Base-by-base conservation (phyloP, 2,888 invertebrate genomes). In the Ramazzottius varieornatus region DNA sequence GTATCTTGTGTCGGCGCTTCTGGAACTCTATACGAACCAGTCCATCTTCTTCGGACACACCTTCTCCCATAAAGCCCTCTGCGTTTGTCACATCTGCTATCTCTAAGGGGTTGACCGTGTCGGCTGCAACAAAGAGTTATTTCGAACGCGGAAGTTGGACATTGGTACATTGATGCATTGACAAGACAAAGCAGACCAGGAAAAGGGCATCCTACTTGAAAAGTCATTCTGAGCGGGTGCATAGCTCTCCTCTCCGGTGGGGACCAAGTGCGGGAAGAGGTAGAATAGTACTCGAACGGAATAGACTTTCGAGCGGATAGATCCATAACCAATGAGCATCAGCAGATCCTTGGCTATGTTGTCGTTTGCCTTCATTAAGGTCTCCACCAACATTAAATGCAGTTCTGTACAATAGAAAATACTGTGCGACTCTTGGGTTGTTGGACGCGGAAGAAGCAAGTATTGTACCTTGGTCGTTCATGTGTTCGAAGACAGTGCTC, bases 401-500 rank as follows among this genome's bases (percentile, higher is more conserved):
- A 54, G 54, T 54, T 54, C 54, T 54, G 24, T 4, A 54, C 8
- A 54, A 16, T 8, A 16, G 29, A 29, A 54, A 4, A 54, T n/a
- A n/a, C n/a, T n/a, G n/a, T n/a, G n/a, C n/a, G n/a, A n/a, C n/a
- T n/a, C n/a, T n/a, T n/a, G n/a, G n/a, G n/a, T n/a, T n/a, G n/a
- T n/a, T n/a, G n/a, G n/a, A n/a, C n/a, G n/a, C n/a, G n/a, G n/a
- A n/a, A n/a, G n/a, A n/a, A n/a, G n/a, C n/a, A n/a, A n/a, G n/a
- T n/a, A n/a, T n/a, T n/a, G n/a, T 13, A 54, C 54, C 54, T 54
- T 54, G 54, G 24, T 54, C 54, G 29, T 54, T 54, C n/a, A 54
- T 54, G 54, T 54, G 54, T 54, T 54, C 54, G 54, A 54, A 54
- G 20, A 54, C 54, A 16, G 54, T 54, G 54, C 54, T 54, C 20